Evolutionary conservation across 1,140 invertebrate genomes (phyloP), one percentile per base, ranked within the genome.

Genomic region (Cydia fagiglandana): DNA sequence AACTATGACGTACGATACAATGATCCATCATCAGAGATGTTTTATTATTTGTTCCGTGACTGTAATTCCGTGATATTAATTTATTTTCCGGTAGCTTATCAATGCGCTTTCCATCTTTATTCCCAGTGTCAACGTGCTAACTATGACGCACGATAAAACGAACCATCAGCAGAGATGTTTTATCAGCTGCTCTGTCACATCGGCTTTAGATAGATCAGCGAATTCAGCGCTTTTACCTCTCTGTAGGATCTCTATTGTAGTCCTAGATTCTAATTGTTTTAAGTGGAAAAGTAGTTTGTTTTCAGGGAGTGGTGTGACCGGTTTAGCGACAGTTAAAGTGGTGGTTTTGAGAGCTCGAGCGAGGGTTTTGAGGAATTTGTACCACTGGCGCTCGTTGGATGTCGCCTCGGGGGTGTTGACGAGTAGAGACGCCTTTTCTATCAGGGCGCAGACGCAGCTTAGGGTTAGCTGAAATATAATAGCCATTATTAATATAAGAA

Each of bases 301-400:
- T 30, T 89, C 85, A 0, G 84, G 70, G n/a, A 92, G 47, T 0
- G 87, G 86, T 2, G 84, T 73, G 0, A 81, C 20, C 0, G 91
- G 89, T 12, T 78, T 84, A 0, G 88, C 83, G 0, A 91, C 87
- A 0, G 73, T 78, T 0, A 91, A 74, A 0, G 79, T 85, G 0
- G 88, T 88, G 78, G 85, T 84, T 70, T 91, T 90, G 1, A 92
- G 77, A 0, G 91, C 85, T 30, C 90, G 76, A 0, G 90, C 89
- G 0, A 91, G 73, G 0, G 86, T 91, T 64, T 91, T 91, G 10
- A 92, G 83, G 81, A 92, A 92, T 75, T 90, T 92, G 56, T 83
- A 88, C 91, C 91, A 92, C 68, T 91, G 91, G 0, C 90, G 80
- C 64, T 92, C 91, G 79, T 86, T 87, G 10, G 89, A 83, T 0